Base-by-base conservation (phyloP, 1,140 invertebrate species). In the Helicoverpa zea region DNA sequence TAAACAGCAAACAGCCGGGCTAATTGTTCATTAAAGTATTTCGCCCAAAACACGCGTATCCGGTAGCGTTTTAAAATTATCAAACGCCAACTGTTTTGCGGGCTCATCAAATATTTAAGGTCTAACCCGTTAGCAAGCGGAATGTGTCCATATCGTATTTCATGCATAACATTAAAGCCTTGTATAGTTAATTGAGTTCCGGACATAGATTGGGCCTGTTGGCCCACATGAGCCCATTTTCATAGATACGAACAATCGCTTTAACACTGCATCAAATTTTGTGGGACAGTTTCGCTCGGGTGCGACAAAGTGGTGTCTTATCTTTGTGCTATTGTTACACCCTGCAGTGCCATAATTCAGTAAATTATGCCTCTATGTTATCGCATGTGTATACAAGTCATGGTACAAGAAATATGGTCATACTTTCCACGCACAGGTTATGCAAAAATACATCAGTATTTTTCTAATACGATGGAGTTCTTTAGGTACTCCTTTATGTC, bases 11-110 rank as follows among this genome's bases (percentile, higher is more conserved):
- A 49, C 64, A 10, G 11, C 12, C 49, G 13, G n/a, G 23, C 68
- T 72, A 72, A 72, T 72, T 72, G 68, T 72, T 72, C 68, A 52
- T 72, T 52, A 72, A 72, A 30, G 18, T 23, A 51, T 51, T 72
- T 72, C 49, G 51, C 54, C 54, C 30, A 43, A 73, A 2, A n/a
- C 43, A 73, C 64, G 30, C 54, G 52, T 58, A 43, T 43, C 52
- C 29, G 70, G 70, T 58, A 5, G 29, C 29, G 29, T 73, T 52
- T 58, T 29, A 58, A 58, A 73, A 73, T 43, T 56, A 73, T 56
- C 18, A 72, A 72, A 58, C 70, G 35, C 16, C 18, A 51, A 49
- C n/a, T 54, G 7, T 72, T 35, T 18, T 18, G 29, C n/a, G 9
- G 13, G 51, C 70, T 73, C 29, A 58, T 73, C 70, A 56, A 58